phyloP scores from a whole-genome alignment of 2,797 vertebrate genomes.

The Clarias platycephalus region DNA sequence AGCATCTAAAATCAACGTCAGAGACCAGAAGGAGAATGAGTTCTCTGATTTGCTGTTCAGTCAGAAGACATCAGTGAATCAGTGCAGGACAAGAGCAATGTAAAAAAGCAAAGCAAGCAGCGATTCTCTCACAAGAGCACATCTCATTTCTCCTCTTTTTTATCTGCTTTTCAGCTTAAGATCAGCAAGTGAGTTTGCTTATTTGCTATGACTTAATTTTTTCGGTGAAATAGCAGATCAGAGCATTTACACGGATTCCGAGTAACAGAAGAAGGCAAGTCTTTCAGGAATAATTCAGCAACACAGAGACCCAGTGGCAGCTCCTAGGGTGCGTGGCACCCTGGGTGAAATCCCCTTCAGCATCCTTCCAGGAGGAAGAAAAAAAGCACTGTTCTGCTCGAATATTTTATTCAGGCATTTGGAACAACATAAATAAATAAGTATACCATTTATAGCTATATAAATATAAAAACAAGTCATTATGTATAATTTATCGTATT shows the following conservation, averaged over 20 bases:
- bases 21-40: background rate
- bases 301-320: too few relatives aligned
- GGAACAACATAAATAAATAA: too few relatives aligned
- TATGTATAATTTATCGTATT: too few relatives aligned
- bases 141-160: background rate
- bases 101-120: background rate
- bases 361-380: too few relatives aligned
- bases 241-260: background rate
- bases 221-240: background rate
- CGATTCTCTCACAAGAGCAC: background rate
- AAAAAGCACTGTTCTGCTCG: too few relatives aligned
- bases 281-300: background rate
- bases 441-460: too few relatives aligned
- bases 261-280: background rate
- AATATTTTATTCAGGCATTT: too few relatives aligned
- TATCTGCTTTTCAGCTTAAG: background rate
- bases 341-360: too few relatives aligned
- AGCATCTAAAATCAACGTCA: background rate
- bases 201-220: background rate
- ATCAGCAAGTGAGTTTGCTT: background rate
- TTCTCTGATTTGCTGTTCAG: conserved; percentile 7
- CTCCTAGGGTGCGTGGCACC: too few relatives aligned
- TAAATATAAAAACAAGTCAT: too few relatives aligned
- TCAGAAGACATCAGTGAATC: background rate
- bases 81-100: background rate